phyloP scores from a whole-genome alignment of 2,888 invertebrate genomes.

The Ichneumoninae sp. region DNA sequence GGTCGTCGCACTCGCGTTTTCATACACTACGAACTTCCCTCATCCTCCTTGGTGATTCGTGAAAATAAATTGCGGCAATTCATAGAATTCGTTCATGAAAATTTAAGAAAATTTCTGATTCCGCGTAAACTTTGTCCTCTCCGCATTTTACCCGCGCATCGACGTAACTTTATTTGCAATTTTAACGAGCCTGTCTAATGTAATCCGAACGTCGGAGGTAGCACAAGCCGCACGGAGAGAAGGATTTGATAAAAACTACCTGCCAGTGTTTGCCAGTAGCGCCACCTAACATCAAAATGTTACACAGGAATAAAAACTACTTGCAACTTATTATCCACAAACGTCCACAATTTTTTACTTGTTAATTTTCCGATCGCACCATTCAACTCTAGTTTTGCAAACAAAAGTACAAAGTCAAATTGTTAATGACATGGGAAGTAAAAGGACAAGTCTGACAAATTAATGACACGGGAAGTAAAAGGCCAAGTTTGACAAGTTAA shows the following conservation, averaged over 20 bases:
- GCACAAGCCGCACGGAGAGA: neutral
- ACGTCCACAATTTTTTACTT: too few species aligned
- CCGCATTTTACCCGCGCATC: neutral
- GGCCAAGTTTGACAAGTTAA: too few species aligned
- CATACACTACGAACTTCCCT: neutral
- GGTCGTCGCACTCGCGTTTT: constrained; percentile 24
- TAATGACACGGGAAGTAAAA: too few species aligned
- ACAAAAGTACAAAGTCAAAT: too few species aligned
- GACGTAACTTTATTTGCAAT: constrained; percentile 39
- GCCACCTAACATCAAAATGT: too few species aligned
- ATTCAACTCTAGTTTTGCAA: too few species aligned
- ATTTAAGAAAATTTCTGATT: neutral
- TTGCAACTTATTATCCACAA: too few species aligned
- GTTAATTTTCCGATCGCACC: too few species aligned
- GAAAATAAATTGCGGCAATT: neutral
- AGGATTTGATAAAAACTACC: neutral
- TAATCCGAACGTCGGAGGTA: constrained; percentile 1
- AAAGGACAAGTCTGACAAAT: too few species aligned
- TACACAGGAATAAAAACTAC: too few species aligned
- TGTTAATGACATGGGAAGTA: too few species aligned
- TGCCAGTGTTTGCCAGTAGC: neutral
- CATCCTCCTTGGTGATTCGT: constrained; percentile 8
- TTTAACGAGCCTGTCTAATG: neutral
- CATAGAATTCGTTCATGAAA: constrained; percentile 5
- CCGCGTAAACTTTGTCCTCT: neutral